phyloP scores from a whole-genome alignment of 2,113 vertebrate species.

The Myrmecophaga tridactyla region DNA sequence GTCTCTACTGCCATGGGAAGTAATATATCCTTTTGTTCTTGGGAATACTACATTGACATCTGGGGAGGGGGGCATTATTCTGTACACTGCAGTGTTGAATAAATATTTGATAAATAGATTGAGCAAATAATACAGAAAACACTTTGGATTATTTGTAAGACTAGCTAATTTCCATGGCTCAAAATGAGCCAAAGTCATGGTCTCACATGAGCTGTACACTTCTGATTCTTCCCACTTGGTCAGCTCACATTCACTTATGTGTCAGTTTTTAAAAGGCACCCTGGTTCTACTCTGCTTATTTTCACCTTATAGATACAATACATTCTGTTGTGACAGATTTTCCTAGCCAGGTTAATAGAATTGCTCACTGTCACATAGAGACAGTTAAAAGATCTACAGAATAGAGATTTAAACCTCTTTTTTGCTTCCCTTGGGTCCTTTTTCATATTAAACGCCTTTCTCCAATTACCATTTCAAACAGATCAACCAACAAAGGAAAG shows the following conservation, averaged over 20 bases:
- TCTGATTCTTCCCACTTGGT: not conserved
- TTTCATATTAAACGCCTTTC: not conserved
- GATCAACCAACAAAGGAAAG: not conserved
- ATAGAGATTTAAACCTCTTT: constrained; percentile 19
- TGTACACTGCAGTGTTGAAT: not conserved
- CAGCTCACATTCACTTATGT: not conserved
- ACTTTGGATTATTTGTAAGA: not conserved
- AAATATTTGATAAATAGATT: constrained; percentile 5
- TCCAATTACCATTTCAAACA: constrained; percentile 20
- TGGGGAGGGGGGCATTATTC: not conserved
- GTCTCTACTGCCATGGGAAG: not conserved
- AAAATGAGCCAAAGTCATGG: not conserved
- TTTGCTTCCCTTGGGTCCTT: not conserved
- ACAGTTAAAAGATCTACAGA: not conserved
- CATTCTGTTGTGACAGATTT: constrained; percentile 6
- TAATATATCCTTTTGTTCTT: not conserved
- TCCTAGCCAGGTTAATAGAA: not conserved
- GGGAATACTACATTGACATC: not conserved
- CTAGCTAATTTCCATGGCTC: not conserved
- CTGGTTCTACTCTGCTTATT: not conserved
- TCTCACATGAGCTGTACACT: not conserved
- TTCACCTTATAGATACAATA: not conserved
- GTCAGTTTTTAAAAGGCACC: not conserved
- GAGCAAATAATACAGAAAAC: constrained; percentile 12
- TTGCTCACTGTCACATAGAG: not conserved